A percentile compares a stretch with the other conserved stretches of the same genome.
These are phyloP conservation scores for Helicolenus hilgendorfi DNA, from an alignment of 2,797 vertebrate genomes.

Conservation along the genomic window DNA sequence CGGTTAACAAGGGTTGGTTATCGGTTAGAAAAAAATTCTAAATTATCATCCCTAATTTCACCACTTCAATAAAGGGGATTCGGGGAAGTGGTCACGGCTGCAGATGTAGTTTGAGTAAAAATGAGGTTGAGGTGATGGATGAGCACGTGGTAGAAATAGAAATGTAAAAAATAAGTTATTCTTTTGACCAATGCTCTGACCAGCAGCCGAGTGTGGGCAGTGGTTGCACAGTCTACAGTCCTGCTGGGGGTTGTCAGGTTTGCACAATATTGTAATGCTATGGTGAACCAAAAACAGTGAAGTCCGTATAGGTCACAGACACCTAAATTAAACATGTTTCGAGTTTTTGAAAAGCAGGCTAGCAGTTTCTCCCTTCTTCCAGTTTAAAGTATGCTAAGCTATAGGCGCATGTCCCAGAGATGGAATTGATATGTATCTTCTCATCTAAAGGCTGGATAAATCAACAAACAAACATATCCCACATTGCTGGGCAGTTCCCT, in stretches of 20 bases:
- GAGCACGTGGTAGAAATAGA: neutral
- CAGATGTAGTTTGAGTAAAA: neutral
- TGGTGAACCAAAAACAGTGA: neutral
- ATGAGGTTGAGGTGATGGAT: neutral
- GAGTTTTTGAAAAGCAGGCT: neutral
- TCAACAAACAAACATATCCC: conserved; percentile 42
- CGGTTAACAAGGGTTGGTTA: too few species aligned
- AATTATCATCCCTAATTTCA: neutral
- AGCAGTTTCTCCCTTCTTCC: neutral
- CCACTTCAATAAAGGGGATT: neutral
- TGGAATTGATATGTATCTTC: conserved; percentile 18
- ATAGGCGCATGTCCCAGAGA: neutral
- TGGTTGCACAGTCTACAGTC: neutral
- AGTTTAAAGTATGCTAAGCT: neutral
- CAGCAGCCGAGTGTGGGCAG: neutral
- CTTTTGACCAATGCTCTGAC: neutral
- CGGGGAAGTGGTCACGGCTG: neutral
- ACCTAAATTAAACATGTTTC: neutral
- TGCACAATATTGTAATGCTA: neutral
- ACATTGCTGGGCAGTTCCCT: conserved; percentile 34
- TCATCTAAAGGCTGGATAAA: conserved; percentile 20
- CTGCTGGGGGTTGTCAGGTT: neutral
- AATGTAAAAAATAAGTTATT: neutral
- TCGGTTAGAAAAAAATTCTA: too few species aligned
- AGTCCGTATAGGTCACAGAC: neutral